Evolutionary conservation across 2,113 vertebrate genomes (phyloP).

Genomic region (Python bivittatus): DNA sequence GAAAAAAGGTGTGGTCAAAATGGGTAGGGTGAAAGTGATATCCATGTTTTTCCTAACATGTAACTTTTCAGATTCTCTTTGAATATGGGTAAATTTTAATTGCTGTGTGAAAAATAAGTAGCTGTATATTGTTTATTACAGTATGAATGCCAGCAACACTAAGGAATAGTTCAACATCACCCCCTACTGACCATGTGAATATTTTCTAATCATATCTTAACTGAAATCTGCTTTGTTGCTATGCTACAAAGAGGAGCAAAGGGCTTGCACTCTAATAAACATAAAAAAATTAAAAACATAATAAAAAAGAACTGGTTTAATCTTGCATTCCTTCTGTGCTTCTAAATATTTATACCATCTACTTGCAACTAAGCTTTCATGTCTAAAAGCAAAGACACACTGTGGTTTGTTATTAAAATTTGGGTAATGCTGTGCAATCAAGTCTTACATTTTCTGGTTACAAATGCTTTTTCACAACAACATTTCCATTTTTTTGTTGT

Average conservation of each 20-base stretch:
- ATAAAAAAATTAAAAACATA: no score
- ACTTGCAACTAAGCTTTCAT: slow-evolving; percentile 10
- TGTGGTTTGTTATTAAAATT: neutral
- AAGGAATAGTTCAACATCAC: slow-evolving; percentile 44
- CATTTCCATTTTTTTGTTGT: neutral
- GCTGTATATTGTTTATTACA: neutral
- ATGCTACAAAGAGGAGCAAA: neutral
- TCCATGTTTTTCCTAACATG: slow-evolving; percentile 11
- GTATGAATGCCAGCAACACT: neutral
- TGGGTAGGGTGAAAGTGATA: neutral
- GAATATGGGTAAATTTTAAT: slow-evolving; percentile 8
- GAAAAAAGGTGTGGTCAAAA: neutral
- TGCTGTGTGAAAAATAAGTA: slow-evolving; percentile 3
- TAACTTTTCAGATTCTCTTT: slow-evolving; percentile 12
- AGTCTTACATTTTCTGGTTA: neutral
- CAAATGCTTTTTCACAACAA: neutral
- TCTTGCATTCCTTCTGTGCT: neutral
- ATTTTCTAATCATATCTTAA: neutral
- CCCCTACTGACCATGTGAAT: slow-evolving; percentile 48
- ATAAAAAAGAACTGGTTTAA: no score
- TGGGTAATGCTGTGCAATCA: neutral
- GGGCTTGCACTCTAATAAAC: neutral
- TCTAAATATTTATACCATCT: slow-evolving; percentile 11
- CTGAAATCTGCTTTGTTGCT: slow-evolving; percentile 3
- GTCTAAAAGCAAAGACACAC: slow-evolving; percentile 15